Conservation (phyloP, 92 coral and sea anemone species). For the Meandrina meandrites region DNA sequence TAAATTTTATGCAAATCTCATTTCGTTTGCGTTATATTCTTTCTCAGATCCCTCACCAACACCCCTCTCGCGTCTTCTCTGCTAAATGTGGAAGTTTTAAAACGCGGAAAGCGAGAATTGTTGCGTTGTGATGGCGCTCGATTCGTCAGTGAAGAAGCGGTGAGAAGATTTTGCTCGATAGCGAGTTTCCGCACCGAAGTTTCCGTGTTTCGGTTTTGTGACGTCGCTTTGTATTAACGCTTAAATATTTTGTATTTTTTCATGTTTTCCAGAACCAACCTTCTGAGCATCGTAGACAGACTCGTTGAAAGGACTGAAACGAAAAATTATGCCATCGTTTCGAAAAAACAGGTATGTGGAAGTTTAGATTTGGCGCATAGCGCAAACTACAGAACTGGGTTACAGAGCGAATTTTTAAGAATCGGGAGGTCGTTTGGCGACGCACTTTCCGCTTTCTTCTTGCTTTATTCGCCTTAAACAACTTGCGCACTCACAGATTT, state of each 20-base stretch:
- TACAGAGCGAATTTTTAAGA: conserved; percentile 9
- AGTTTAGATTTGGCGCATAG: conserved; percentile 15
- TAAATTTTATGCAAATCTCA: conserved; percentile 88
- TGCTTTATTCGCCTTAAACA: conserved; percentile 19
- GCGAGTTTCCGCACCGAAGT: conserved; percentile 65
- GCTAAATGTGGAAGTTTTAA: conserved; percentile 21
- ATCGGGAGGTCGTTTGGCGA: conserved; percentile 21
- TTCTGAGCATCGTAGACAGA: conserved; percentile 71
- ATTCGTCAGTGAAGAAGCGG: conserved; percentile 66
- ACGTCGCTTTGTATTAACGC: conserved; percentile 74
- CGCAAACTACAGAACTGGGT: conserved; percentile 13
- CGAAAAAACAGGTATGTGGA: conserved; percentile 58
- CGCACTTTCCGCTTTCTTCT: conserved; percentile 32
- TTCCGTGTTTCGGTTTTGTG: conserved; percentile 86
- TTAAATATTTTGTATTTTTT: conserved; percentile 47
- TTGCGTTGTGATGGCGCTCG: conserved; percentile 56
- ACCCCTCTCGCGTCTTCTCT: conserved; percentile 36
- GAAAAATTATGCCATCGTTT: conserved; percentile 29
- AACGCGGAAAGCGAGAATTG: not conserved
- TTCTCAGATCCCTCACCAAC: conserved; percentile 44
- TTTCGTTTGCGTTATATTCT: conserved; percentile 66
- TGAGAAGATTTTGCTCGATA: conserved; percentile 34
- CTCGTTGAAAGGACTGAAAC: conserved; percentile 58
- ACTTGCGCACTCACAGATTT: conserved; percentile 35
- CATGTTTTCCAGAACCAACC: conserved; percentile 57